Conservation (phyloP, 2,797 vertebrate genomes). For the Sibirionetta formosa region DNA sequence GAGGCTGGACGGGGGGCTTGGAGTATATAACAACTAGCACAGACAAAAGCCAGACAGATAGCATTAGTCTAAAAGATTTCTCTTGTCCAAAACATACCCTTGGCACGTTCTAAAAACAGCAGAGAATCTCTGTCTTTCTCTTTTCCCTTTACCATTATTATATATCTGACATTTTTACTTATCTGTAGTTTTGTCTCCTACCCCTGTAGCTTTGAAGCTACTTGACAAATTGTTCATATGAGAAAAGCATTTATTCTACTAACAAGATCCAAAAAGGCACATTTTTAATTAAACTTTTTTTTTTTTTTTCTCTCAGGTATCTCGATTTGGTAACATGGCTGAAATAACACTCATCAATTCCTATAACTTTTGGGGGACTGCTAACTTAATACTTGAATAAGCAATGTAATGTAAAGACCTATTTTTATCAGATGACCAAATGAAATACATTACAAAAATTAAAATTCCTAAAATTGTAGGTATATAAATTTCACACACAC, state of each 20-base stretch:
- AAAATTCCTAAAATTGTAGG: not conserved
- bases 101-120: not conserved
- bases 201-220: not conserved
- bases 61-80: not conserved
- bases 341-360: not conserved
- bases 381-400: not conserved
- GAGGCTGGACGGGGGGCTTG: not conserved
- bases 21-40: not conserved
- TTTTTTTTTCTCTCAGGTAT: not conserved
- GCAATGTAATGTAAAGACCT: not conserved
- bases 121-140: not conserved
- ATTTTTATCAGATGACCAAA: not conserved
- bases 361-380: not conserved
- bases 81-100: not conserved
- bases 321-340: not conserved
- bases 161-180: not conserved
- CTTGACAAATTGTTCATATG: not conserved
- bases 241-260: not conserved
- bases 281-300: not conserved
- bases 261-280: not conserved
- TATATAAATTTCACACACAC: not conserved
- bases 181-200: not conserved
- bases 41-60: slow-evolving; percentile 4
- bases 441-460: not conserved
- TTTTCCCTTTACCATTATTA: not conserved